phyloP scores from a whole-genome alignment of 2,888 invertebrate species.

The Amitus sp. region DNA sequence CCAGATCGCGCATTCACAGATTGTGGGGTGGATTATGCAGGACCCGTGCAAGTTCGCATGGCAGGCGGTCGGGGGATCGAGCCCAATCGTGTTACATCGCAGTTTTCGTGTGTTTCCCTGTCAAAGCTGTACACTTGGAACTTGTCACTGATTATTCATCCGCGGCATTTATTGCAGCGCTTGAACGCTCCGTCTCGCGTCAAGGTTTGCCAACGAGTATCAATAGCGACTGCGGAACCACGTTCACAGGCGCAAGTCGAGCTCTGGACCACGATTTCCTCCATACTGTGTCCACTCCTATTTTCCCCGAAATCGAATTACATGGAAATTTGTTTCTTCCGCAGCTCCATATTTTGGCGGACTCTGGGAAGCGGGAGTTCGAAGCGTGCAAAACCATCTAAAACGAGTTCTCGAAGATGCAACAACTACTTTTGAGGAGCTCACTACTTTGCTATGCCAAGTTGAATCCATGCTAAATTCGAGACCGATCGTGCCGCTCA shows the following conservation, averaged over 20 bases:
- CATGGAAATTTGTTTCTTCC: conserved; percentile 18
- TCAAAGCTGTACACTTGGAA: conserved; percentile 19
- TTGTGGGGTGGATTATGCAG: conserved; percentile 23
- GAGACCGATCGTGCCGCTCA: conserved; percentile 1
- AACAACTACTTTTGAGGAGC: conserved; percentile 43
- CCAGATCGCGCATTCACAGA: conserved; percentile 6
- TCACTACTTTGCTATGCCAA: conserved; percentile 22
- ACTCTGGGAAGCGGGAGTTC: conserved; percentile 40
- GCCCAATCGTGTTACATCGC: conserved; percentile 18
- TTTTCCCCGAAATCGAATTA: no score
- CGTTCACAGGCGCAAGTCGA: conserved; percentile 10
- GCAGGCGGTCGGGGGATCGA: conserved; percentile 10
- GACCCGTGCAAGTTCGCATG: conserved; percentile 12
- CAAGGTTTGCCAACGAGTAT: conserved; percentile 17
- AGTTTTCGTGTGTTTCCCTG: conserved; percentile 17
- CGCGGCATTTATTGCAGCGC: conserved; percentile 19
- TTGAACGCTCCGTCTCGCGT: conserved; percentile 16
- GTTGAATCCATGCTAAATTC: conserved; percentile 36
- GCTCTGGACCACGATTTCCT: background rate
- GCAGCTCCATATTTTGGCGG: conserved; percentile 18
- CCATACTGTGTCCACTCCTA: background rate
- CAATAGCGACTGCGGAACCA: conserved; percentile 25
- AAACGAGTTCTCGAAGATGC: conserved; percentile 28
- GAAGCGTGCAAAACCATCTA: conserved; percentile 44
- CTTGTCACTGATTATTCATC: conserved; percentile 14